A percentile compares a stretch with the other conserved stretches of the same genome.
Evolutionary conservation across 2,113 vertebrate species (phyloP).

Genomic region (Cettia cetti): DNA sequence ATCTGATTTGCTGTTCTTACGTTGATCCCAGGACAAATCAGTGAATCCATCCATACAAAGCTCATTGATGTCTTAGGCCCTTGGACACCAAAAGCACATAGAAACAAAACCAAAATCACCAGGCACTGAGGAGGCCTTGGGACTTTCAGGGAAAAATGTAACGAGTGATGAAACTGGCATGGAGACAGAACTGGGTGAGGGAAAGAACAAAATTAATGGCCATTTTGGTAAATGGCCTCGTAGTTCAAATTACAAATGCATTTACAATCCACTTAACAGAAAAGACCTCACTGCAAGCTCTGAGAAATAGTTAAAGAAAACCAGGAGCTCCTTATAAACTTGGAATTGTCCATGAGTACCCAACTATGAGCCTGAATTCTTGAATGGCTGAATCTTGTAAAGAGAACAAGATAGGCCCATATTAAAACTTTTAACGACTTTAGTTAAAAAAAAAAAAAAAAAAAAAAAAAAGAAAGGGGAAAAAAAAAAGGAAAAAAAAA

Average conservation of each 20-base stretch:
- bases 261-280: neutral
- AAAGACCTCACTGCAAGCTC: neutral
- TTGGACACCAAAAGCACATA: neutral
- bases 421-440: constrained; percentile 88
- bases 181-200: neutral
- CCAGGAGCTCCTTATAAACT: constrained; percentile 49
- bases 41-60: constrained; percentile 41
- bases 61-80: constrained; percentile 8
- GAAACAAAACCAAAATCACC: neutral
- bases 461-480: fast-evolving
- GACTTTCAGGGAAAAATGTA: neutral
- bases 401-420: constrained; percentile 76
- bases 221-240: neutral
- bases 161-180: neutral
- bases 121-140: neutral
- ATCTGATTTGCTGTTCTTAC: constrained; percentile 36
- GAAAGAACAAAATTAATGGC: neutral
- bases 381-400: constrained; percentile 72
- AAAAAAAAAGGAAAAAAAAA: constrained; percentile 58
- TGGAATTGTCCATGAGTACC: constrained; percentile 57
- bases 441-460: constrained; percentile 48
- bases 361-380: constrained; percentile 60
- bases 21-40: constrained; percentile 10
- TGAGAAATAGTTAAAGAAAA: constrained; percentile 30
- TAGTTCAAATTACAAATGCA: constrained; percentile 34